phyloP scores from a whole-genome alignment of 2,888 invertebrate species.

The Tineola bisselliella region DNA sequence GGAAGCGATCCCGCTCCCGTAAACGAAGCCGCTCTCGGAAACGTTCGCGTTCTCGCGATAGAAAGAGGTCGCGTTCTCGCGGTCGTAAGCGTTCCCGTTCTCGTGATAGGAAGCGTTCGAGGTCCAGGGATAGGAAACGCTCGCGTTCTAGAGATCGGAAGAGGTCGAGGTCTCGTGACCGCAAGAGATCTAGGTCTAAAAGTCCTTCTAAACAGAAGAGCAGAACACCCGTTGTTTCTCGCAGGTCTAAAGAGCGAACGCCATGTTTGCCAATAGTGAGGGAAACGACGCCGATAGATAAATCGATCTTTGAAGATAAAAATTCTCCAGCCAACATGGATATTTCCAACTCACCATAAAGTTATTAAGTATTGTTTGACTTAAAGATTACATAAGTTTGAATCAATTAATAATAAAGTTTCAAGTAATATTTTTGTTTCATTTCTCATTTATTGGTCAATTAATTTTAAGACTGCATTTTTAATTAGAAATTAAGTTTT shows the following conservation, averaged over 20 bases:
- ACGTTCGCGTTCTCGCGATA: constrained; percentile 49
- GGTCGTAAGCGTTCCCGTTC: constrained; percentile 68
- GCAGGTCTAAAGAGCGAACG: constrained; percentile 4
- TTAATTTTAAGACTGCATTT: not conserved
- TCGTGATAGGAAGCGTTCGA: constrained; percentile 54
- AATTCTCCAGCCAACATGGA: constrained; percentile 79
- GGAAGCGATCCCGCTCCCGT: constrained; percentile 32
- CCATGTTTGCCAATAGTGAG: constrained; percentile 18
- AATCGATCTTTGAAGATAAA: constrained; percentile 60
- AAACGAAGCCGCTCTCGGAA: constrained; percentile 50
- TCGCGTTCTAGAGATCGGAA: constrained; percentile 58
- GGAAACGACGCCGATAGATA: constrained; percentile 26
- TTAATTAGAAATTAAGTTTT: not conserved
- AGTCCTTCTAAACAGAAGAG: constrained; percentile 38
- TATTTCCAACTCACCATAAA: constrained; percentile 79
- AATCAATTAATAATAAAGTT: not conserved
- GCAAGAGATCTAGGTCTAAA: constrained; percentile 55
- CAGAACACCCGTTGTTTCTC: not conserved
- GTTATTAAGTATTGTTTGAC: not conserved
- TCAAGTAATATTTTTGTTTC: not conserved
- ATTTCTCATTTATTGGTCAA: not conserved
- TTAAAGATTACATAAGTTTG: not conserved
- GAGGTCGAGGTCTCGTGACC: constrained; percentile 49
- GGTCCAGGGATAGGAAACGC: constrained; percentile 57
- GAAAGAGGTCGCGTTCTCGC: constrained; percentile 67